Evolutionary conservation across 1,140 invertebrate genomes (phyloP).

Genomic region (Monochamus saltuarius): DNA sequence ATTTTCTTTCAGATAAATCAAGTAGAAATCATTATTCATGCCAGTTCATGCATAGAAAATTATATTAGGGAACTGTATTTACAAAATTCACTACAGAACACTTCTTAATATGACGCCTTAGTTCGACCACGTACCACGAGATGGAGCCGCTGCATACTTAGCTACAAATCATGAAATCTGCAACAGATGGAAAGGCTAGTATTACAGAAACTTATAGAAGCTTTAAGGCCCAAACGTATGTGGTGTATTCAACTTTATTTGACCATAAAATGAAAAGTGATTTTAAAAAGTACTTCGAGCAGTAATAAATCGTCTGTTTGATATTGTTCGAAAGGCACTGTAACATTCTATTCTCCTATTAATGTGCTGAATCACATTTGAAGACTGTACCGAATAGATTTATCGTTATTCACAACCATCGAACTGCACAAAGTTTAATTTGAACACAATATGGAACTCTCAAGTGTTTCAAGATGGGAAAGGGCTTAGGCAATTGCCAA

Average conservation of each 20-base stretch:
- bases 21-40: no score
- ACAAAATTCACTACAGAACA: no score
- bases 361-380: conserved; percentile 16
- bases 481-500: conserved; percentile 1
- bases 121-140: no score
- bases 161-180: no score
- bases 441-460: conserved; percentile 14
- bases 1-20: no score
- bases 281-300: conserved; percentile 26
- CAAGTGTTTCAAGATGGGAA: conserved; percentile 2
- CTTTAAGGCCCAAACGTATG: background rate
- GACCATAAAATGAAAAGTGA: conserved; percentile 34
- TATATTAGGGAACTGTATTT: no score
- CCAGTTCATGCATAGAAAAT: no score
- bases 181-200: no score
- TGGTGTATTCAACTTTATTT: conserved; percentile 30
- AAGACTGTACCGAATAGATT: conserved; percentile 7
- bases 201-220: no score
- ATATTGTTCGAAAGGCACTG: conserved; percentile 17
- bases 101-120: no score
- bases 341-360: conserved; percentile 16
- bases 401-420: conserved; percentile 15
- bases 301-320: conserved; percentile 23
- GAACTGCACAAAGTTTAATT: conserved; percentile 7
- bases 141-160: no score